These are phyloP conservation scores for Phorcus lineatus DNA, from an alignment of 2,888 invertebrate species.

Conservation along the genomic window DNA sequence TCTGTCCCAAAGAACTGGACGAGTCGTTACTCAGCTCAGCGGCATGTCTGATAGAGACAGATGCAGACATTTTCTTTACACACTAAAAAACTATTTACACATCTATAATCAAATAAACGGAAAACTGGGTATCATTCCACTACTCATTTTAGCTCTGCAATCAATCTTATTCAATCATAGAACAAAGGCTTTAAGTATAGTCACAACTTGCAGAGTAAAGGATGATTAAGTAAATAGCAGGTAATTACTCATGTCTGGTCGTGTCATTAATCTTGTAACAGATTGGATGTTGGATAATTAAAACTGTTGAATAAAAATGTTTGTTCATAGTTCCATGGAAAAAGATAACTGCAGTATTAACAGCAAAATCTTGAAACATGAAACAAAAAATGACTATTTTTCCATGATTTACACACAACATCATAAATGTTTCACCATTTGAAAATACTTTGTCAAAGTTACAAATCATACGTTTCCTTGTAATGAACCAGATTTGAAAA, in stretches of 20 bases:
- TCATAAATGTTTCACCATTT: neutral
- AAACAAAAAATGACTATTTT: too few relatives aligned
- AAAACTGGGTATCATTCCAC: neutral
- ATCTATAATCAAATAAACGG: neutral
- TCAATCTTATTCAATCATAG: neutral
- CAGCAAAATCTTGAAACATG: neutral
- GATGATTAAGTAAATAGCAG: too few relatives aligned
- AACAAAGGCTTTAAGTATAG: too few relatives aligned
- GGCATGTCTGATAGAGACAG: constrained; percentile 62
- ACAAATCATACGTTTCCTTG: too few relatives aligned
- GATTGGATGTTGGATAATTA: too few relatives aligned
- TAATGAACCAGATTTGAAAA: too few relatives aligned
- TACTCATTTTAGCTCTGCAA: neutral
- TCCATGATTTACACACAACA: too few relatives aligned
- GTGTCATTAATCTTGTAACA: too few relatives aligned
- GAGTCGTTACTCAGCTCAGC: constrained; percentile 63
- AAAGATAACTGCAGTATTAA: neutral
- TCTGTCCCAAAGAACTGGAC: constrained; percentile 64
- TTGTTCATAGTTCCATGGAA: neutral
- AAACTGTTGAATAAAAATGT: too few relatives aligned
- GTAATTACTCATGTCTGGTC: too few relatives aligned
- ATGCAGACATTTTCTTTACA: neutral
- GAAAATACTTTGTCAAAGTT: neutral
- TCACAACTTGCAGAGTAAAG: too few relatives aligned
- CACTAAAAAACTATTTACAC: neutral